Conservation (phyloP, 2,888 invertebrate genomes). For the Hypena proboscidalis region DNA sequence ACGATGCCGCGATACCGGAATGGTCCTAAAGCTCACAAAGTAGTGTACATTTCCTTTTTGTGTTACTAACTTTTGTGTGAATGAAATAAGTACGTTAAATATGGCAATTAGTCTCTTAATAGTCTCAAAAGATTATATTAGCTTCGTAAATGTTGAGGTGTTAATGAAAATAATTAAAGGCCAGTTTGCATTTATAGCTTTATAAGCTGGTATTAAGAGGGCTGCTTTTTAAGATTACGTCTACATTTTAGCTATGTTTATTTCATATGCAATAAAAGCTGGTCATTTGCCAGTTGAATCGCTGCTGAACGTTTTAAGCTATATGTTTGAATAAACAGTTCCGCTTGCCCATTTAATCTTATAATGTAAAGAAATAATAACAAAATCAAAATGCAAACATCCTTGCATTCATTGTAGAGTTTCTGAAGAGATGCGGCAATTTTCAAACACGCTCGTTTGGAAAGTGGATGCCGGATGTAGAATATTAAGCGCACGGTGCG, state of each 20-base stretch:
- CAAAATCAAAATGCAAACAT: conserved; percentile 7
- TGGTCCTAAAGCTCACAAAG: too few relatives aligned
- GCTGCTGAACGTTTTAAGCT: too few relatives aligned
- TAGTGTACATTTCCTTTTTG: conserved; percentile 34
- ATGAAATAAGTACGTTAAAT: conserved; percentile 21
- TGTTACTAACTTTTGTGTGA: conserved; percentile 31
- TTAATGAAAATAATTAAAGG: conserved; percentile 18
- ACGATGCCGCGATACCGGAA: conserved; percentile 42
- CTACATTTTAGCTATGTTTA: too few relatives aligned
- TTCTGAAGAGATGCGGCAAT: conserved; percentile 56
- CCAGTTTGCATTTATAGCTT: too few relatives aligned
- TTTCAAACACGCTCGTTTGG: conserved; percentile 63
- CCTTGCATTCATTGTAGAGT: conserved; percentile 36
- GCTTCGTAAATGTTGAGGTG: conserved; percentile 21
- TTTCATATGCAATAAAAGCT: too few relatives aligned
- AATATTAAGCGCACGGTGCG: conserved; percentile 58
- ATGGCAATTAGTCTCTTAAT: conserved; percentile 4
- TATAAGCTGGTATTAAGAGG: too few relatives aligned
- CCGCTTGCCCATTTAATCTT: too few relatives aligned
- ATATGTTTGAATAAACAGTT: too few relatives aligned
- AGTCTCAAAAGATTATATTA: conserved; percentile 18
- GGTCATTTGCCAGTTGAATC: too few relatives aligned
- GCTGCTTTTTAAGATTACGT: too few relatives aligned
- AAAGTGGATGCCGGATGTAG: conserved; percentile 68
- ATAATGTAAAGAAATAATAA: background rate